Percentiles rank a stretch among this genome's conserved stretches.
These are phyloP conservation scores for Scaptomyza reducta DNA, from an alignment of 2,888 invertebrate genomes.

Conservation along the genomic window DNA sequence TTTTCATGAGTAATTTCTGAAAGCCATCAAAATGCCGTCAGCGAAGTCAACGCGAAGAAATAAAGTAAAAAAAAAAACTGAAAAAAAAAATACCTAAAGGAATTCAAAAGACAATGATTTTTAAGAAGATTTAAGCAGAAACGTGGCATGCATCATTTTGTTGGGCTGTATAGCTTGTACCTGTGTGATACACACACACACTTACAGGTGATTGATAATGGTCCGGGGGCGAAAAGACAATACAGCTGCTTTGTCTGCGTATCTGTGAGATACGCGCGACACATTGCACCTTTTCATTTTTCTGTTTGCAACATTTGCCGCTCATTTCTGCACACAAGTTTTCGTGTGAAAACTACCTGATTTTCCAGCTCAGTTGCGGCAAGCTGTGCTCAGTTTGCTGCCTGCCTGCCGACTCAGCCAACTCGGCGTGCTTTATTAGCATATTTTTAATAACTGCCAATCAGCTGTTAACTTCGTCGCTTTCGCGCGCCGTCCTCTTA, in stretches of 20 bases:
- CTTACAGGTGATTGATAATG: constrained; percentile 75
- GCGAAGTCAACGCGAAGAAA: constrained; percentile 47
- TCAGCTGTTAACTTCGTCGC: constrained; percentile 64
- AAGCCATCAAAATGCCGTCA: constrained; percentile 66
- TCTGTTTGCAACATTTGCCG: constrained; percentile 13
- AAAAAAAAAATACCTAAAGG: too few relatives aligned
- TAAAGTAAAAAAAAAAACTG: background rate
- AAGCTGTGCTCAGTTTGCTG: constrained; percentile 16
- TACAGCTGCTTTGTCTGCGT: constrained; percentile 39
- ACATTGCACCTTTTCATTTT: constrained; percentile 17
- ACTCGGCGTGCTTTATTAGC: constrained; percentile 39
- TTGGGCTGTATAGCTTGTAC: too few relatives aligned
- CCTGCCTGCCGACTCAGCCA: background rate
- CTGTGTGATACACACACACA: constrained; percentile 32
- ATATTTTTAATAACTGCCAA: constrained; percentile 68
- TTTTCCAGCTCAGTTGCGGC: constrained; percentile 62
- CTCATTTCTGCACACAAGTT: constrained; percentile 14
- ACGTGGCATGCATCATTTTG: constrained; percentile 52
- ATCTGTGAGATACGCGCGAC: constrained; percentile 63
- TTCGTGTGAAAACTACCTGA: constrained; percentile 76
- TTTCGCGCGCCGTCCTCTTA: constrained; percentile 5
- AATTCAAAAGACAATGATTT: constrained; percentile 43
- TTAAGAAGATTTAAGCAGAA: constrained; percentile 54
- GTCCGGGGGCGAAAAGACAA: constrained; percentile 34
- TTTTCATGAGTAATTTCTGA: constrained; percentile 68